phyloP scores from a whole-genome alignment of 2,888 invertebrate genomes.

The Corythucha ciliata region DNA sequence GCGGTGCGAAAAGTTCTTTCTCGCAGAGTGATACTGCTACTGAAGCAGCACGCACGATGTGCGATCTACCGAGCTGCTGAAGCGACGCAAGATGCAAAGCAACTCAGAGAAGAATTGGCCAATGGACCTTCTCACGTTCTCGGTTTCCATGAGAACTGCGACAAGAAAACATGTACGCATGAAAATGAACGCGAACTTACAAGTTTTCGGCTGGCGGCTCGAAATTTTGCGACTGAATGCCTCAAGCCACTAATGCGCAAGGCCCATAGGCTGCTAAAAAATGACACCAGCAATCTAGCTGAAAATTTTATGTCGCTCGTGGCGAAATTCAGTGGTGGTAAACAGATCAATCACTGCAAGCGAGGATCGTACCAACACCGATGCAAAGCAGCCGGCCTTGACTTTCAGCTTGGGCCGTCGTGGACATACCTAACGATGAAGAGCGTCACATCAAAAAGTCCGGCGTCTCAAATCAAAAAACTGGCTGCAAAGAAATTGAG shows the following conservation, averaged over 20 bases:
- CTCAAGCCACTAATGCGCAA: slow-evolving; percentile 19
- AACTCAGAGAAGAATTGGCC: slow-evolving; percentile 14
- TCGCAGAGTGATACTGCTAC: neutral
- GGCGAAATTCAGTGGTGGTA: slow-evolving; percentile 22
- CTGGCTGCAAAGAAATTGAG: neutral
- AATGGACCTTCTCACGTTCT: slow-evolving; percentile 17
- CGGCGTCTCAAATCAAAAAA: neutral
- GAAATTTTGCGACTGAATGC: slow-evolving; percentile 5
- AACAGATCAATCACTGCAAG: slow-evolving; percentile 14
- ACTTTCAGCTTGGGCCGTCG: neutral
- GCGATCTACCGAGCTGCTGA: slow-evolving; percentile 6
- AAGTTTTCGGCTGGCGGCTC: slow-evolving; percentile 12
- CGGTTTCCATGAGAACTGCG: slow-evolving; percentile 19
- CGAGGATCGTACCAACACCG: neutral
- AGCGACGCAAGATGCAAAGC: neutral
- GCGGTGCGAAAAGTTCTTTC: neutral
- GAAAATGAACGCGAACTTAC: neutral
- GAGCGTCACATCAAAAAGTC: neutral
- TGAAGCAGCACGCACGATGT: slow-evolving; percentile 7
- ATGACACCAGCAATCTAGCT: slow-evolving; percentile 25
- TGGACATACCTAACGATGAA: slow-evolving; percentile 4
- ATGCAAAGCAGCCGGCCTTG: neutral
- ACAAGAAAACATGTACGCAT: slow-evolving; percentile 7
- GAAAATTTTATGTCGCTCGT: slow-evolving; percentile 25
- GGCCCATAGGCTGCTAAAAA: slow-evolving; percentile 7